Percentiles rank a stretch among this genome's conserved stretches.
phyloP scores from a whole-genome alignment of 1,140 invertebrate species.

The Drusus annulatus region DNA sequence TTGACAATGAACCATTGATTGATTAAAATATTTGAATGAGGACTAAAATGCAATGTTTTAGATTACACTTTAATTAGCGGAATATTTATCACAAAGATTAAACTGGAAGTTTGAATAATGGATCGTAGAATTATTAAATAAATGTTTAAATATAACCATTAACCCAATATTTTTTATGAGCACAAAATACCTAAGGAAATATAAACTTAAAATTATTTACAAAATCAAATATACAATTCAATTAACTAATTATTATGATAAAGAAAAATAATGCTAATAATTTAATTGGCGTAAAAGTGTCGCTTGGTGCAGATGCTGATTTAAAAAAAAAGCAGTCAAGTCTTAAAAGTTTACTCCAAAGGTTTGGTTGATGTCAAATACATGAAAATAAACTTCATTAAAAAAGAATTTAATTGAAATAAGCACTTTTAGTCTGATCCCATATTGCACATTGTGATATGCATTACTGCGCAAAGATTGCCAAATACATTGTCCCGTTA shows the following conservation, averaged over 20 bases:
- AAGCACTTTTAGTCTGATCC: too few species aligned
- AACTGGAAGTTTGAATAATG: background rate
- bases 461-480: too few species aligned
- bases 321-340: background rate
- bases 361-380: too few species aligned
- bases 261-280: constrained; percentile 15
- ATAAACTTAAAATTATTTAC: constrained; percentile 36
- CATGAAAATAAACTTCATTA: too few species aligned
- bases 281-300: constrained; percentile 15
- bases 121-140: background rate
- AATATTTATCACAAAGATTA: constrained; percentile 3
- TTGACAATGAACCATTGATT: too few species aligned
- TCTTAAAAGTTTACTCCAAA: too few species aligned
- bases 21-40: too few species aligned
- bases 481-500: background rate
- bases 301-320: background rate
- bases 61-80: too few species aligned
- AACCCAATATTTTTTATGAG: constrained; percentile 21
- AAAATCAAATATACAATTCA: constrained; percentile 37
- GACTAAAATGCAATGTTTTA: too few species aligned
- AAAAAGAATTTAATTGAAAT: too few species aligned
- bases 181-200: constrained; percentile 27
- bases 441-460: too few species aligned
- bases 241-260: constrained; percentile 23
- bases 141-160: constrained; percentile 12